Percentiles rank a stretch among this genome's conserved stretches.
Conservation (phyloP, 2,113 vertebrate genomes). For the Lophochroa leadbeateri region DNA sequence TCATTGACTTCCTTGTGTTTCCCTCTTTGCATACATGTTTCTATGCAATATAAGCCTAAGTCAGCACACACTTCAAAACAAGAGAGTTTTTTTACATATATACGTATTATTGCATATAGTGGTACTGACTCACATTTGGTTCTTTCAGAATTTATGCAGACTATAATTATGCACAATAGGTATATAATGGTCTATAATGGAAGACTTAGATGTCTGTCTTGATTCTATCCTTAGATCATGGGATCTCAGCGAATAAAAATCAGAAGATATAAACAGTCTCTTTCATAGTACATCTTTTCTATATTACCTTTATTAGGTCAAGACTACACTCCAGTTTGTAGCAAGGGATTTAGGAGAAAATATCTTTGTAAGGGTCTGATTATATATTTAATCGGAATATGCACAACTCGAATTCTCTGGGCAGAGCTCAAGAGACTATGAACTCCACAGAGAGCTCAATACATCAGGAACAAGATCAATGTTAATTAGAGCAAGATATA, state of each 20-base stretch:
- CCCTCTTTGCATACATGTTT: not conserved
- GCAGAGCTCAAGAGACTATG: not conserved
- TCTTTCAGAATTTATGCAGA: not conserved
- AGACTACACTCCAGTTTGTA: not conserved
- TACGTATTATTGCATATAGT: not conserved
- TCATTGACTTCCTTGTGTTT: not conserved
- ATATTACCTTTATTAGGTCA: not conserved
- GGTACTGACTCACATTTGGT: not conserved
- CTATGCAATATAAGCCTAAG: not conserved
- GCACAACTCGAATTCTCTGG: not conserved
- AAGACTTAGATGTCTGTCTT: not conserved
- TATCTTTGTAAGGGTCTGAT: not conserved
- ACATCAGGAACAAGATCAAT: conserved; percentile 21
- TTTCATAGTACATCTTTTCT: not conserved
- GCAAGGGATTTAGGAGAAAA: not conserved
- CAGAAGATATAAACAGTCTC: not conserved
- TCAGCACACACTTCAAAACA: not conserved
- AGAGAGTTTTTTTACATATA: not conserved
- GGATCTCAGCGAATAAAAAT: not conserved
- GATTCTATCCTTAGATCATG: not conserved
- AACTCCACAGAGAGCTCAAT: not conserved
- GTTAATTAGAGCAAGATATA: conserved; percentile 41
- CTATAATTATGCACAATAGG: not conserved
- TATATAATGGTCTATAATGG: not conserved
- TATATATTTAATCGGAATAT: not conserved